Conservation (phyloP, 2,888 invertebrate genomes). For the Pachydiplax longipennis region DNA sequence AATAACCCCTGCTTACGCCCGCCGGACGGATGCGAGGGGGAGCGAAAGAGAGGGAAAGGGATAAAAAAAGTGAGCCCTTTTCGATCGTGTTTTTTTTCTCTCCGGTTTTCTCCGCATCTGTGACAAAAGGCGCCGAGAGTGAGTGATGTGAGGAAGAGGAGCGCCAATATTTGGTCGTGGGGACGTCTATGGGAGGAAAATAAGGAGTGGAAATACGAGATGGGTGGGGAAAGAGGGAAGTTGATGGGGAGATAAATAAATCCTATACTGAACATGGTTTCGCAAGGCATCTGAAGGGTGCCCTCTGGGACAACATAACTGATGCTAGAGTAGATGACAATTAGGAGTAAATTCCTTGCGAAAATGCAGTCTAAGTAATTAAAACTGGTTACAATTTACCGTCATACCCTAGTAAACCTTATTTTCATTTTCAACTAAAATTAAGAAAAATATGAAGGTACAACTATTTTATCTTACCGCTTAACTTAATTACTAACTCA, state of each 20-base stretch:
- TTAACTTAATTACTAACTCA: too few relatives aligned
- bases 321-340: too few relatives aligned
- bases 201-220: background rate
- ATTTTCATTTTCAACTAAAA: too few relatives aligned
- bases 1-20: background rate
- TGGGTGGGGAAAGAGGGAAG: background rate
- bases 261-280: too few relatives aligned
- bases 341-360: too few relatives aligned
- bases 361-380: too few relatives aligned
- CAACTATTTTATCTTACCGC: too few relatives aligned
- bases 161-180: background rate
- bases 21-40: background rate
- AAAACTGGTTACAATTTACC: too few relatives aligned
- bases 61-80: background rate
- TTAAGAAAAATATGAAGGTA: too few relatives aligned
- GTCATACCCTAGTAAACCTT: too few relatives aligned
- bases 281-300: too few relatives aligned
- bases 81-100: background rate
- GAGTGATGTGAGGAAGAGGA: background rate
- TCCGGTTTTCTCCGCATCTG: background rate
- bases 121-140: background rate
- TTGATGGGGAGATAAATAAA: background rate
- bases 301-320: too few relatives aligned
- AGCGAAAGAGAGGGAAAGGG: background rate
- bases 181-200: background rate